phyloP scores from a whole-genome alignment of 2,888 invertebrate species.

The Xylocampa areola region DNA sequence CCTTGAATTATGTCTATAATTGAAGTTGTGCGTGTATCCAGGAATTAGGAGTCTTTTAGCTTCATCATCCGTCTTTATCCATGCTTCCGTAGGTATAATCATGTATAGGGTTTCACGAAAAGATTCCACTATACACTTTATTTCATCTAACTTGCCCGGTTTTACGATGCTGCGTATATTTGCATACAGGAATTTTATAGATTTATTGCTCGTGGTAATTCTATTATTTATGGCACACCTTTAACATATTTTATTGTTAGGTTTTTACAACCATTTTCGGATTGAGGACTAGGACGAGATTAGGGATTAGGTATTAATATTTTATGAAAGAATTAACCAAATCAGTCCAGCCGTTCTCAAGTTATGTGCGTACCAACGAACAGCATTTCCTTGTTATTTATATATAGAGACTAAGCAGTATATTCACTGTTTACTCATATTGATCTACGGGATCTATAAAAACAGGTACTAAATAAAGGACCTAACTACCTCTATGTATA shows the following conservation, averaged over 20 bases:
- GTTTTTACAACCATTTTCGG: conserved; percentile 2
- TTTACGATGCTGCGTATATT: conserved; percentile 14
- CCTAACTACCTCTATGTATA: no score
- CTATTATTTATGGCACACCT: conserved; percentile 6
- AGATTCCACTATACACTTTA: conserved; percentile 10
- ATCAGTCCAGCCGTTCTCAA: no score
- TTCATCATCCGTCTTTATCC: conserved; percentile 17
- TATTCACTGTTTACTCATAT: no score
- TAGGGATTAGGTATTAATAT: no score
- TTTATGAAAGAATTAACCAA: no score
- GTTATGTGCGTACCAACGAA: no score
- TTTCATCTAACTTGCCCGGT: conserved; percentile 10
- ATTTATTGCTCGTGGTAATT: conserved; percentile 8
- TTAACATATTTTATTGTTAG: conserved; percentile 8
- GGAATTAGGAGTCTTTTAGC: conserved; percentile 12
- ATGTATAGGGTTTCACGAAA: conserved; percentile 2
- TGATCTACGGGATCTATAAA: no score
- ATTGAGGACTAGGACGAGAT: no score
- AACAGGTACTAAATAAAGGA: no score
- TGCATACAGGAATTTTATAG: conserved; percentile 9
- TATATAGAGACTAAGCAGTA: no score
- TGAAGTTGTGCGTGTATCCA: conserved; percentile 16
- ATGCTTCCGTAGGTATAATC: conserved; percentile 11
- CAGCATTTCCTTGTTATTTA: no score
- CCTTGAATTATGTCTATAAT: neutral